These are phyloP conservation scores for Scaptodrosophila lebanonensis DNA, from an alignment of 1,140 invertebrate species.

Conservation along the genomic window DNA sequence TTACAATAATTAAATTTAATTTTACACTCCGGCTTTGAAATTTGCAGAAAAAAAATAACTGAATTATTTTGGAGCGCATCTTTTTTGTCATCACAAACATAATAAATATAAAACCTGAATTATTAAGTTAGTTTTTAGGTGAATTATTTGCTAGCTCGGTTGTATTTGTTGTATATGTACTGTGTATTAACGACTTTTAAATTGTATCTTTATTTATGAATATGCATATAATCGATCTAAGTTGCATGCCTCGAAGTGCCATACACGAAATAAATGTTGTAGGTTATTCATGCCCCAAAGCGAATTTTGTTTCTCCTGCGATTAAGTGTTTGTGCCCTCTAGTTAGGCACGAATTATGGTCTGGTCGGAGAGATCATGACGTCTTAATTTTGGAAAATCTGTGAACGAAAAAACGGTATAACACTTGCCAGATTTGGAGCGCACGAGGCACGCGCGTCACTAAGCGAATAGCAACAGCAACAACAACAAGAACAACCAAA, in stretches of 20 bases:
- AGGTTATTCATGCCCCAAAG: conserved; percentile 21
- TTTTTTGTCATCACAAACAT: too few relatives aligned
- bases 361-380: conserved; percentile 57
- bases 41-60: too few relatives aligned
- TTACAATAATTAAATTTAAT: too few relatives aligned
- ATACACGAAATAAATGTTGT: conserved; percentile 66
- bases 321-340: too few relatives aligned
- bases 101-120: neutral
- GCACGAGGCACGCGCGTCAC: conserved; percentile 71
- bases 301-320: neutral
- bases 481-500: too few relatives aligned
- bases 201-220: conserved; percentile 40
- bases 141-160: conserved; percentile 21
- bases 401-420: conserved; percentile 46
- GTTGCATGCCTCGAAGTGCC: conserved; percentile 63
- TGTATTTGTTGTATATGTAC: conserved; percentile 50
- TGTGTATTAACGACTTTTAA: too few relatives aligned
- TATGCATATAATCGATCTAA: conserved; percentile 65
- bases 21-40: too few relatives aligned
- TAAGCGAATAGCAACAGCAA: too few relatives aligned
- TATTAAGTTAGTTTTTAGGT: conserved; percentile 24
- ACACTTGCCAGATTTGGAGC: conserved; percentile 40
- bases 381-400: conserved; percentile 66
- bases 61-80: too few relatives aligned
- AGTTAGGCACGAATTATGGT: too few relatives aligned